These are phyloP conservation scores for Champsocephalus esox DNA, from an alignment of 2,797 vertebrate genomes.

Conservation along the genomic window DNA sequence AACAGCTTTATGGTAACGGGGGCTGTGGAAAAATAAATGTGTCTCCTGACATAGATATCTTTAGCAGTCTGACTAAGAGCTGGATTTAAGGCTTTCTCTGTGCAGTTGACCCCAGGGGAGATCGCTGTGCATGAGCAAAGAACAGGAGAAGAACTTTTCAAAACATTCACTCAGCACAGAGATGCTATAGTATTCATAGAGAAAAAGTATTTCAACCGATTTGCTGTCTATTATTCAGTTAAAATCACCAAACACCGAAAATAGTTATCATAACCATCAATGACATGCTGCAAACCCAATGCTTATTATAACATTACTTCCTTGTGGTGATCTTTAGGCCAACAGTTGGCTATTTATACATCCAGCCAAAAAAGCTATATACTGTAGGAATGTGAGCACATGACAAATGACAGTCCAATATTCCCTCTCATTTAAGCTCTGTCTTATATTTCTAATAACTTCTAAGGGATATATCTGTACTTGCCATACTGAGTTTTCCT, in stretches of 20 bases:
- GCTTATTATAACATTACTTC: background rate
- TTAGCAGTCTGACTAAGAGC: conserved; percentile 63
- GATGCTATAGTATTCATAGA: background rate
- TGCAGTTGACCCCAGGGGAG: conserved; percentile 50
- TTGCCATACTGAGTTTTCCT: too few species aligned
- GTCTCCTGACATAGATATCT: conserved; percentile 64
- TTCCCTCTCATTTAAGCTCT: background rate
- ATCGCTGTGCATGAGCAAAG: conserved; percentile 36
- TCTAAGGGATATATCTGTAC: too few species aligned
- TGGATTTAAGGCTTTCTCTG: conserved; percentile 55
- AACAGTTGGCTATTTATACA: background rate
- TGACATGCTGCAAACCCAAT: background rate
- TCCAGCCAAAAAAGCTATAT: background rate
- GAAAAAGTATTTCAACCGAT: background rate
- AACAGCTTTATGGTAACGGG: conserved; percentile 53
- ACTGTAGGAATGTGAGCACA: background rate
- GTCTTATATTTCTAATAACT: background rate
- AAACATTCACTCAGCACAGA: conserved; percentile 23
- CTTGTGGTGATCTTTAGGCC: background rate
- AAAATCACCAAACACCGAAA: too few species aligned
- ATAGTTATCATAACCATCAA: too few species aligned
- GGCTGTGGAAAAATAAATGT: conserved; percentile 47
- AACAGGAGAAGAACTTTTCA: conserved; percentile 51
- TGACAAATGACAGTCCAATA: background rate
- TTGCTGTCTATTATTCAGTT: too few species aligned